A percentile compares a stretch with the other conserved stretches of the same genome.
These are phyloP conservation scores for Drosophila sordidula DNA, from an alignment of 2,888 invertebrate species.

Conservation along the genomic window DNA sequence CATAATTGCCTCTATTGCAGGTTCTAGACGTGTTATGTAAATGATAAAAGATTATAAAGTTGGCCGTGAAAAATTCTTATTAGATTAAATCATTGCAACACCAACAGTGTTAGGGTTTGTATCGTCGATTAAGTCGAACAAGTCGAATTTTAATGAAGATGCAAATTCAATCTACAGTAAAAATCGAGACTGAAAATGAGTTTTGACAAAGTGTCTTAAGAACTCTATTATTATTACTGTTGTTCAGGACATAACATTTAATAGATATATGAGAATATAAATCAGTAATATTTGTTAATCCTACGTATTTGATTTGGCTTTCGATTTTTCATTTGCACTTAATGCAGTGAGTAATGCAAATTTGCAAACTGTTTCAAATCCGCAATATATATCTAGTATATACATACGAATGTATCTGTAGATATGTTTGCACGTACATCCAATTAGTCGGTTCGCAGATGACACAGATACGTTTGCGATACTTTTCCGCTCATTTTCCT, in stretches of 20 bases:
- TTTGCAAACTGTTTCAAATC: constrained; percentile 25
- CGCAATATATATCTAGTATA: constrained; percentile 10
- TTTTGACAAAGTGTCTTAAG: too few species aligned
- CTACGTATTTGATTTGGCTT: background rate
- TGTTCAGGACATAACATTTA: too few species aligned
- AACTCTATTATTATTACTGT: too few species aligned
- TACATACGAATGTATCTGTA: background rate
- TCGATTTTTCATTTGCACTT: background rate
- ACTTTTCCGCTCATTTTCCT: constrained; percentile 76
- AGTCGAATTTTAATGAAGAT: background rate
- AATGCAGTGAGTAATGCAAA: constrained; percentile 22
- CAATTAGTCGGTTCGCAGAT: constrained; percentile 64
- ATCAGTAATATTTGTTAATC: background rate
- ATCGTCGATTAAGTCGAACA: background rate
- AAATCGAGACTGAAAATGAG: too few species aligned
- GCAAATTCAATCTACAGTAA: too few species aligned
- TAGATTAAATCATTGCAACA: constrained; percentile 1
- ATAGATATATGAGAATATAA: too few species aligned
- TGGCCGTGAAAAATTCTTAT: constrained; percentile 22
- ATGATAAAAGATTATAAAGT: constrained; percentile 16
- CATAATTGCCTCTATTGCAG: constrained; percentile 14
- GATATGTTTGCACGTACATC: constrained; percentile 29
- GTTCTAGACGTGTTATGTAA: constrained; percentile 30
- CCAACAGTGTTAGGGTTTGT: background rate
- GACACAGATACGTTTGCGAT: constrained; percentile 64